Conservation (phyloP, 35 echinoderm and acorn worm species). For the Holothuria glaberrima region DNA sequence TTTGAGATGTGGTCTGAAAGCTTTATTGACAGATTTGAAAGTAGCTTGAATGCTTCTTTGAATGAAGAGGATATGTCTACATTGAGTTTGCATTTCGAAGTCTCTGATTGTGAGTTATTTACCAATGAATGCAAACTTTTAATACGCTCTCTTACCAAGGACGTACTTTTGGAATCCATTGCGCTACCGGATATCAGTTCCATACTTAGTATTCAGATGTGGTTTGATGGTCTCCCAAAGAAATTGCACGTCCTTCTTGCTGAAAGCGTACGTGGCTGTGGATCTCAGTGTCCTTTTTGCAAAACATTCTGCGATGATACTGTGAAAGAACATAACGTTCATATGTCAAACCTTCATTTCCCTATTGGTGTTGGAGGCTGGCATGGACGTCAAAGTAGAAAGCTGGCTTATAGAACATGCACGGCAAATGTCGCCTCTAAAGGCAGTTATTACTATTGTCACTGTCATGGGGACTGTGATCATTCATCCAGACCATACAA, state of each 20-base stretch:
- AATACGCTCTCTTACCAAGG: too few relatives aligned
- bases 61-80: too few relatives aligned
- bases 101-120: too few relatives aligned
- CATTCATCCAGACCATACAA: not conserved
- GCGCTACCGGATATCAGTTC: not conserved
- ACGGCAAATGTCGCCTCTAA: not conserved
- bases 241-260: not conserved
- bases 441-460: not conserved
- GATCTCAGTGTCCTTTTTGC: slow-evolving; percentile 12
- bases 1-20: too few relatives aligned
- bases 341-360: slow-evolving; percentile 25
- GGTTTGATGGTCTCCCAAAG: slow-evolving; percentile 11
- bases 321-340: slow-evolving; percentile 6
- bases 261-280: slow-evolving; percentile 23
- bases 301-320: too few relatives aligned
- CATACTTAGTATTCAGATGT: not conserved
- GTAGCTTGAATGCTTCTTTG: too few relatives aligned
- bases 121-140: too few relatives aligned
- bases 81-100: too few relatives aligned
- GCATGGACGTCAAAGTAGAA: not conserved
- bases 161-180: too few relatives aligned
- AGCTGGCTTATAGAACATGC: not conserved
- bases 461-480: not conserved
- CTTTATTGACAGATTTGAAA: too few relatives aligned
- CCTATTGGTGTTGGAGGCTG: slow-evolving; percentile 20